A percentile compares a stretch with the other conserved stretches of the same genome.
Conservation (phyloP, 92 coral and sea anemone species). For the Epizoanthus rinbou region DNA sequence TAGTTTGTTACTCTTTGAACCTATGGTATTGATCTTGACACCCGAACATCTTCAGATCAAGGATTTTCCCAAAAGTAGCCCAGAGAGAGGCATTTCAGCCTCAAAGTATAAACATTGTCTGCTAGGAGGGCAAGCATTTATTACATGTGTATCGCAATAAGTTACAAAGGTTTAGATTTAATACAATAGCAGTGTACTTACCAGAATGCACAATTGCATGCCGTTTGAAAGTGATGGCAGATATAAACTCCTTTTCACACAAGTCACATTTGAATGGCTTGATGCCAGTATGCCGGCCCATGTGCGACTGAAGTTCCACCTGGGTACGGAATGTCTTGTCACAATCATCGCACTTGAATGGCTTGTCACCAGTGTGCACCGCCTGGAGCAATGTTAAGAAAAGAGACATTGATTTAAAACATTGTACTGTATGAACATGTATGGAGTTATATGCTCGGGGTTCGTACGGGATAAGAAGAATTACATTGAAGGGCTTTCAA, state of each 20-base stretch:
- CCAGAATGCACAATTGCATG: constrained; percentile 98
- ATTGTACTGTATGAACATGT: too few relatives aligned
- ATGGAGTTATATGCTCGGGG: too few relatives aligned
- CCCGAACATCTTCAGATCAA: too few relatives aligned
- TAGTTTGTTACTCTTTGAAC: too few relatives aligned
- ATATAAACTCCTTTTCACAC: constrained; percentile 95
- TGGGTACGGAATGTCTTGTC: constrained; percentile 96
- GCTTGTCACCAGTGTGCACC: constrained; percentile 97
- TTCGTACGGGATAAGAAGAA: too few relatives aligned
- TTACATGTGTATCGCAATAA: background rate
- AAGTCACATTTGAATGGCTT: constrained; percentile 93
- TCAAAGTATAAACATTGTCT: too few relatives aligned
- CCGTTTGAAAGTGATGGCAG: constrained; percentile 93
- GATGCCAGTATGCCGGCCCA: constrained; percentile 97
- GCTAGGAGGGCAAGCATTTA: too few relatives aligned
- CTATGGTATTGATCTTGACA: too few relatives aligned
- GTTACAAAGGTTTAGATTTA: background rate
- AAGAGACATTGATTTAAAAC: background rate
- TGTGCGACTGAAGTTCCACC: constrained; percentile 95
- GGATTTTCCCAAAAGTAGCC: too few relatives aligned
- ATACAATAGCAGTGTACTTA: constrained; percentile 20
- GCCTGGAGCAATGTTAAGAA: constrained; percentile 57
- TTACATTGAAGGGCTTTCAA: too few relatives aligned
- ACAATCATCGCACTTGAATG: constrained; percentile 93
- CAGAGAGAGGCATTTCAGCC: too few relatives aligned